phyloP scores from a whole-genome alignment of 2,113 vertebrate genomes.

The Phalacrocorax pelagicus region DNA sequence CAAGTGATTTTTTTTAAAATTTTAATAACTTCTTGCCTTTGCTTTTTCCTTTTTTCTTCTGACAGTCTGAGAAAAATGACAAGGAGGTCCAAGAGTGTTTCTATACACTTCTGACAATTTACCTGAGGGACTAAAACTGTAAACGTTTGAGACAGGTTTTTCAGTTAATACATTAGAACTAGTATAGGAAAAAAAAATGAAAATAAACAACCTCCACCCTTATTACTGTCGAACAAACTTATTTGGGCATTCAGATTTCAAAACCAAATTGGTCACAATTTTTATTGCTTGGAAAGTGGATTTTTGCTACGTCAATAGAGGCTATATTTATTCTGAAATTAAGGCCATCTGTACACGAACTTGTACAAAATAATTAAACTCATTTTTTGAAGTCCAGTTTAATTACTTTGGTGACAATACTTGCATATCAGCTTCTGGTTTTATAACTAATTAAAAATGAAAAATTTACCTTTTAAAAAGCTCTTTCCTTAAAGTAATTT shows the following conservation, averaged over 20 bases:
- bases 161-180: background rate
- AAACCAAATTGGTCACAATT: background rate
- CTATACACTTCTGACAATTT: background rate
- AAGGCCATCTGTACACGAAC: background rate
- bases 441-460: slow-evolving; percentile 28
- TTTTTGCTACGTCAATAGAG: background rate
- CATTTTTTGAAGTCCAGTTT: slow-evolving; percentile 34
- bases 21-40: background rate
- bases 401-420: slow-evolving; percentile 25
- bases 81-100: background rate
- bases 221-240: background rate
- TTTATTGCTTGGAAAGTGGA: background rate
- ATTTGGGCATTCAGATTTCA: background rate
- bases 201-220: background rate
- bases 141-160: background rate
- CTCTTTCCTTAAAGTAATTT: background rate
- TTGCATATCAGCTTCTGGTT: slow-evolving; percentile 7
- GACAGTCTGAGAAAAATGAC: background rate
- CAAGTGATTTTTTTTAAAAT: rapidly evolving
- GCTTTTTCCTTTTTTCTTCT: background rate
- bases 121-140: background rate
- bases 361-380: slow-evolving; percentile 12
- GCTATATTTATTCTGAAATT: background rate
- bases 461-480: background rate
- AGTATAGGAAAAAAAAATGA: background rate